Percentiles rank a stretch among this genome's conserved stretches.
phyloP scores from a whole-genome alignment of 2,113 vertebrate species.

The Megalops atlanticus region DNA sequence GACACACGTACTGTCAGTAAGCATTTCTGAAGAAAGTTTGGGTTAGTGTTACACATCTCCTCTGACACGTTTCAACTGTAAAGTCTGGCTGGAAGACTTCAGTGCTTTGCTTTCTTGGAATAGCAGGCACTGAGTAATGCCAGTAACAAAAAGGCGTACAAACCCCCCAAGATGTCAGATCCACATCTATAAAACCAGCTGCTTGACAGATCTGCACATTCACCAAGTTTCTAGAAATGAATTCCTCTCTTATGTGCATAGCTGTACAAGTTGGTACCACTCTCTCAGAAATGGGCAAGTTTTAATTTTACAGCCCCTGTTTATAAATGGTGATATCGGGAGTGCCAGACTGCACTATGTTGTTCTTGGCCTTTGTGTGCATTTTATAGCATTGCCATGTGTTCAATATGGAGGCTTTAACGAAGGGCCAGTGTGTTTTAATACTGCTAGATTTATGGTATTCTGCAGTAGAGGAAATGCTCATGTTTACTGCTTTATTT shows the following conservation, averaged over 20 bases:
- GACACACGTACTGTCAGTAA: neutral
- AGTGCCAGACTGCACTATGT: conserved; percentile 25
- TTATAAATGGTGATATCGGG: conserved; percentile 52
- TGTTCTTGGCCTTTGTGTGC: conserved; percentile 36
- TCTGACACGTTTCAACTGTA: neutral
- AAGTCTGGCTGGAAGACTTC: neutral
- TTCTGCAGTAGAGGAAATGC: too few species aligned
- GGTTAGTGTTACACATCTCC: neutral
- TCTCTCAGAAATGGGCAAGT: conserved; percentile 42
- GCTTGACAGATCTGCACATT: conserved; percentile 26
- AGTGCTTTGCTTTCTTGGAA: conserved; percentile 1
- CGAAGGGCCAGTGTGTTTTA: conserved; percentile 4
- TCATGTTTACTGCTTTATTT: neutral
- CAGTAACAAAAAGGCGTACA: neutral
- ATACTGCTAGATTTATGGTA: too few species aligned
- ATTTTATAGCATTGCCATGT: conserved; percentile 23
- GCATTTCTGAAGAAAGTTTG: neutral
- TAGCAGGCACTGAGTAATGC: too few species aligned
- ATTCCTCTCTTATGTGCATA: conserved; percentile 51
- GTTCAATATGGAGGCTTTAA: conserved; percentile 15
- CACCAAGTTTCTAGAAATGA: conserved; percentile 48
- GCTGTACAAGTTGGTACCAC: conserved; percentile 66
- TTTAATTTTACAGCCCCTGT: conserved; percentile 48
- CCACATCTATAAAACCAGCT: conserved; percentile 38
- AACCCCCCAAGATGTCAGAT: conserved; percentile 24